A percentile compares a stretch with the other conserved stretches of the same genome.
These are phyloP conservation scores for Gephyroberyx darwinii DNA, from an alignment of 2,797 vertebrate genomes.

Conservation along the genomic window DNA sequence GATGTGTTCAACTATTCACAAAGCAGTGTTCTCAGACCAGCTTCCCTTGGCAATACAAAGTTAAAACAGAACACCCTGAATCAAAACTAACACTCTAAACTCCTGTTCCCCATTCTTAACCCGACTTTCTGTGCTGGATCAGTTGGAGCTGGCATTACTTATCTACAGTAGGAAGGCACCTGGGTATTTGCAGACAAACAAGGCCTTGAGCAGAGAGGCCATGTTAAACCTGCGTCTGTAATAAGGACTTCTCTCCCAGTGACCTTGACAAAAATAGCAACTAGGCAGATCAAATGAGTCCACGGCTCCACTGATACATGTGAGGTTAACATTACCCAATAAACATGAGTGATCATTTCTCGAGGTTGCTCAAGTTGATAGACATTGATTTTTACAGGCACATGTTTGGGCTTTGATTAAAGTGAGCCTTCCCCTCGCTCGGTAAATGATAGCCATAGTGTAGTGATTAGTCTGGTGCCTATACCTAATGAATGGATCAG, in stretches of 20 bases:
- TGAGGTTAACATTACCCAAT: conserved; percentile 38
- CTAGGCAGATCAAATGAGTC: conserved; percentile 30
- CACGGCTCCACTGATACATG: conserved; percentile 8
- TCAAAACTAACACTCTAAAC: neutral
- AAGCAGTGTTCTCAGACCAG: neutral
- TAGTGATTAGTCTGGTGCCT: too few species aligned
- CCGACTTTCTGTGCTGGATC: conserved; percentile 21
- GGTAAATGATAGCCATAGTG: neutral
- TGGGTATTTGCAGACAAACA: conserved; percentile 58
- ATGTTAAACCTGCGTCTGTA: conserved; percentile 51
- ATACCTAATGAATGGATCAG: too few species aligned
- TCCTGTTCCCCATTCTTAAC: conserved; percentile 16
- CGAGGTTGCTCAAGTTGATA: conserved; percentile 3
- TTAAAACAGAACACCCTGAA: neutral
- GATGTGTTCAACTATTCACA: too few species aligned
- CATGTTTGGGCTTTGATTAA: neutral
- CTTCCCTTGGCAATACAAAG: neutral
- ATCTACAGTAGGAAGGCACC: conserved; percentile 20
- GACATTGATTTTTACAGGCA: neutral
- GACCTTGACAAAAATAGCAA: conserved; percentile 70
- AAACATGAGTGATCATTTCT: conserved; percentile 5
- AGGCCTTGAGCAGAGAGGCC: conserved; percentile 32
- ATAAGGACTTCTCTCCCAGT: conserved; percentile 35
- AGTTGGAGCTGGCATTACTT: conserved; percentile 21
- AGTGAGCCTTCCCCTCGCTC: neutral